phyloP scores from a whole-genome alignment of 1,140 invertebrate species.

The Papilio helenus region DNA sequence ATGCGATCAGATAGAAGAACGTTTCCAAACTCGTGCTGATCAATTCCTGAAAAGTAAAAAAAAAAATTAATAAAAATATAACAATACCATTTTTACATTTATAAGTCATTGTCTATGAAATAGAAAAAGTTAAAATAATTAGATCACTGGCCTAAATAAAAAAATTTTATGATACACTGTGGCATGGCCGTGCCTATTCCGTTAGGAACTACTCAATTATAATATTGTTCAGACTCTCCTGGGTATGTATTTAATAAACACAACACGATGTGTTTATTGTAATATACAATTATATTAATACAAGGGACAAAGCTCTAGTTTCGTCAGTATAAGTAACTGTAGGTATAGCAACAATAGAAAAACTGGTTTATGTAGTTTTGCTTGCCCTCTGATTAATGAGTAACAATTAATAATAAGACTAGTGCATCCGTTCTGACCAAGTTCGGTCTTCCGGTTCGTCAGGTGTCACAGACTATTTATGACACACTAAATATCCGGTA shows the following conservation, averaged over 20 bases:
- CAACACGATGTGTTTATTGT: not conserved
- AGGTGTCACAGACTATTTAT: not conserved
- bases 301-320: not conserved
- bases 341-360: not conserved
- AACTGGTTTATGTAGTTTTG: not conserved
- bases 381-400: not conserved
- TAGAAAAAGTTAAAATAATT: not conserved
- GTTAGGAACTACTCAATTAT: slow-evolving; percentile 1
- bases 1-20: slow-evolving; percentile 90
- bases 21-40: slow-evolving; percentile 88
- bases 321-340: not conserved
- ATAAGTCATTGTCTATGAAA: not conserved
- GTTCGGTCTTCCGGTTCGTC: not conserved
- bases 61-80: slow-evolving; percentile 19
- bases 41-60: slow-evolving; percentile 86
- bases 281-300: not conserved
- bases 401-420: not conserved
- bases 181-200: not conserved
- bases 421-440: not conserved
- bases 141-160: not conserved
- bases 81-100: not conserved
- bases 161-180: not conserved
- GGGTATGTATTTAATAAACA: slow-evolving; percentile 4
- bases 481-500: not conserved
- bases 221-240: slow-evolving; percentile 15